Base-by-base conservation (phyloP, 30 jellyfish, hydroid and myxozoan genomes). In the Haliclystus octoradiatus region DNA sequence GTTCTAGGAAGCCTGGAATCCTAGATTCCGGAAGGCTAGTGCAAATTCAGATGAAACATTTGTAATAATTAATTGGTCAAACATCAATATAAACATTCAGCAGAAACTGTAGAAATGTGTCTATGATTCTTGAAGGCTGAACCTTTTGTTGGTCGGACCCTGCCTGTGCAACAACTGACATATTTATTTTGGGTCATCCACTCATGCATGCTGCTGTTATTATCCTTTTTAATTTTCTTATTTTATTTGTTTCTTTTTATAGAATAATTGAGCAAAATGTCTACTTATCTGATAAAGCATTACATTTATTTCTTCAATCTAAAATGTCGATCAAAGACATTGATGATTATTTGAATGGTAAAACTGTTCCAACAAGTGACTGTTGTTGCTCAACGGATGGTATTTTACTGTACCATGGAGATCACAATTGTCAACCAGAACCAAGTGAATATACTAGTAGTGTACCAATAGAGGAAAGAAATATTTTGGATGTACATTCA, bases 241-340 rank as follows among this genome's bases (percentile, higher is more conserved):
- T 14, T 1, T 19, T 2, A 28, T 0, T 49, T 15, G 40, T 66
- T 57, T 33, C n/a, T 7, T 66, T 65, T 60, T 68, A 1, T 75
- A 81, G 94, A 83, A 88, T 84, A 14, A 77, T 84, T 5, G 92
- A 84, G 57, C 87, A 76, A 51, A 84, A 84, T 61, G 92, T 76
- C 1, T 84, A 66, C 63, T 75, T 84, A n/a, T 84, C 95, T 3
- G 95, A 84, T 69, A 84, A 84, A 50, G 95, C 95, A 28, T 40
- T 84, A 65, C 95, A 84, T 51, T 52, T 84, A 13, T 84, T 84
- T 65, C 69, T 84, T 31, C 95, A 83, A 74, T 71, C 74, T 34
- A 65, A 22, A 4, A 69, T 69, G 80, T 50, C 80, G 19, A 64
- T 69, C 26, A 29, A 69, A 33, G 80, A 69, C 23, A 69, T 69